Conservation (phyloP, 2,888 invertebrate species). For the Periphyllus acericola region DNA sequence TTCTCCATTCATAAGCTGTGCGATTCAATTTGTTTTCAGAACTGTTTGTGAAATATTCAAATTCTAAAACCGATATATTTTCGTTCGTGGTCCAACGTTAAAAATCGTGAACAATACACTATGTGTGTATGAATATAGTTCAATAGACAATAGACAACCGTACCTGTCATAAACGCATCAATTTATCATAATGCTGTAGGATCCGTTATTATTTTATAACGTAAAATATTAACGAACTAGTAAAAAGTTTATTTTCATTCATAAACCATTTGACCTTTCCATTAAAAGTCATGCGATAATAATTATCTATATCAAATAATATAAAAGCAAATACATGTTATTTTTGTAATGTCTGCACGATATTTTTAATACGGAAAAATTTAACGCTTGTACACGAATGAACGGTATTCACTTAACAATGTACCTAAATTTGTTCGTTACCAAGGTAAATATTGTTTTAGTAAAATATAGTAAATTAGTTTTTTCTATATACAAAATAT, state of each 20-base stretch:
- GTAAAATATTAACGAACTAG: neutral
- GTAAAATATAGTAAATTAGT: neutral
- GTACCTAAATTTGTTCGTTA: neutral
- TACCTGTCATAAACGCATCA: constrained; percentile 7
- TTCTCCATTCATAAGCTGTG: no score
- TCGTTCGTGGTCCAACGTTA: neutral
- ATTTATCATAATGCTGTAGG: constrained; percentile 1
- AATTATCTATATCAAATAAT: neutral
- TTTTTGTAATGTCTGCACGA: neutral
- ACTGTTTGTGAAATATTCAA: neutral
- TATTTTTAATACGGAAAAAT: neutral
- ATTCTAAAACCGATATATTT: neutral
- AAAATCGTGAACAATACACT: neutral
- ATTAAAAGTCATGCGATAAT: constrained; percentile 28
- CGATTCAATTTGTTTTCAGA: neutral
- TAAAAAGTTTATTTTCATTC: constrained; percentile 9
- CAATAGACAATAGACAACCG: constrained; percentile 29
- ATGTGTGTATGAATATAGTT: neutral
- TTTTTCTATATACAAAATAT: neutral
- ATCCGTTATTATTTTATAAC: neutral
- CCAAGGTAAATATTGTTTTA: neutral
- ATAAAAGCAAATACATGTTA: constrained; percentile 3
- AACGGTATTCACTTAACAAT: neutral
- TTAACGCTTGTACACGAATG: neutral
- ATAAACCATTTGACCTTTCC: constrained; percentile 7